phyloP scores from a whole-genome alignment of 2,888 invertebrate species.

The Tipula vernalis region DNA sequence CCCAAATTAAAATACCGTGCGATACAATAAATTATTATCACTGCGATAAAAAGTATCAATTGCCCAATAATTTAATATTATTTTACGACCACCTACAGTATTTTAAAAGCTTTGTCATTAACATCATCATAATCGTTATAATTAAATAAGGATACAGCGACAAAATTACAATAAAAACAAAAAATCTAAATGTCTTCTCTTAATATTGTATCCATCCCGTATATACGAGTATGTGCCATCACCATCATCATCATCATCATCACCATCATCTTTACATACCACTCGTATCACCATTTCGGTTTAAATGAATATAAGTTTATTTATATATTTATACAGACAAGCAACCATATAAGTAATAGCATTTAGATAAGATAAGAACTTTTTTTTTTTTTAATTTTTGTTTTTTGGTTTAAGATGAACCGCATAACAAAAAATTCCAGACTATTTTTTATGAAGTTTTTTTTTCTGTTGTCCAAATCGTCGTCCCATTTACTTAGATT shows the following conservation, averaged over 20 bases:
- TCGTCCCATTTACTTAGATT: not conserved
- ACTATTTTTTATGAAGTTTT: not conserved
- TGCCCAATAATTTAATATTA: not conserved
- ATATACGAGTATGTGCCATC: not conserved
- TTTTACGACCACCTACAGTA: not conserved
- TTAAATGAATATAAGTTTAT: not conserved
- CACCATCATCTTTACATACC: too few species aligned
- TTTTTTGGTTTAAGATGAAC: not conserved
- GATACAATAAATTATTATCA: not conserved
- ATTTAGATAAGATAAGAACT: not conserved
- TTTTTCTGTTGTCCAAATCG: not conserved
- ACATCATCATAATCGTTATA: not conserved
- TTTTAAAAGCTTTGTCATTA: not conserved
- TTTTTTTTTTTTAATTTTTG: not conserved
- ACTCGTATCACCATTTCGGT: not conserved
- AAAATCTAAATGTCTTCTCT: not conserved
- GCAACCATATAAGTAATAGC: not conserved
- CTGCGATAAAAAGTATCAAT: not conserved
- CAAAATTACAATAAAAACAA: not conserved
- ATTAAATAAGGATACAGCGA: not conserved
- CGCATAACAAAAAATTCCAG: not conserved
- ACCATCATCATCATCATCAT: too few species aligned
- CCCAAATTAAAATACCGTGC: not conserved
- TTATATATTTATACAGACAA: not conserved
- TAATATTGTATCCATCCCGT: not conserved